Conservation (phyloP, 2,113 vertebrate species). For the Takifugu flavidus region DNA sequence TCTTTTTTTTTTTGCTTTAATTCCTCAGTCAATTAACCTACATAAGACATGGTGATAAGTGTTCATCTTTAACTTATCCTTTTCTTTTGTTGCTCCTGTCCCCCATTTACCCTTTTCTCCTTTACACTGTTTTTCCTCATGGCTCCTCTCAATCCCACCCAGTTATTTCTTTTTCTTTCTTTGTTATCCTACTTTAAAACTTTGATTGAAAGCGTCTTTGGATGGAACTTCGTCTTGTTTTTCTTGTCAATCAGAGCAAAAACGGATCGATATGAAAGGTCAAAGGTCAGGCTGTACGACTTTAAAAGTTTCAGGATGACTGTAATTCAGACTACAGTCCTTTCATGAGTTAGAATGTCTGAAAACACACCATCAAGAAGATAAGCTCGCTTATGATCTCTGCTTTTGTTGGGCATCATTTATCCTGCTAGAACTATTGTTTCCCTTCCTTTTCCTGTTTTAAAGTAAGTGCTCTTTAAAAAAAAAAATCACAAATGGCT, state of each 20-base stretch:
- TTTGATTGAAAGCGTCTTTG: not conserved
- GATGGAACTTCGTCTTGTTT: not conserved
- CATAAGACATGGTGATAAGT: conserved; percentile 54
- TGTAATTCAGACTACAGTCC: too few relatives aligned
- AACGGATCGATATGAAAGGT: too few relatives aligned
- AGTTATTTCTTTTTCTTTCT: accelerated
- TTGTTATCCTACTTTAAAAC: conserved; percentile 10
- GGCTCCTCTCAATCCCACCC: not conserved
- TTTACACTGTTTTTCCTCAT: not conserved
- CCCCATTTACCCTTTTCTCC: conserved; percentile 44
- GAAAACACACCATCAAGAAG: too few relatives aligned
- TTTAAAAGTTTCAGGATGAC: too few relatives aligned
- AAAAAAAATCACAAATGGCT: too few relatives aligned
- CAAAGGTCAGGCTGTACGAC: too few relatives aligned
- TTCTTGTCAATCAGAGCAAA: not conserved
- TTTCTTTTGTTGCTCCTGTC: conserved; percentile 53
- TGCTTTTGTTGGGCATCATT: too few relatives aligned
- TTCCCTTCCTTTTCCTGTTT: too few relatives aligned
- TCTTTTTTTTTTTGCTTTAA: conserved; percentile 41
- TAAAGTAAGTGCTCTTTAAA: too few relatives aligned
- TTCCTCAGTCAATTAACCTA: conserved; percentile 74
- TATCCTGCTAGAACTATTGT: too few relatives aligned
- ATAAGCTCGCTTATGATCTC: too few relatives aligned
- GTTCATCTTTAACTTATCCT: conserved; percentile 55
- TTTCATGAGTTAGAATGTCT: too few relatives aligned